Conservation (phyloP, 2,797 vertebrate genomes). For the Rhinichthys osculus region DNA sequence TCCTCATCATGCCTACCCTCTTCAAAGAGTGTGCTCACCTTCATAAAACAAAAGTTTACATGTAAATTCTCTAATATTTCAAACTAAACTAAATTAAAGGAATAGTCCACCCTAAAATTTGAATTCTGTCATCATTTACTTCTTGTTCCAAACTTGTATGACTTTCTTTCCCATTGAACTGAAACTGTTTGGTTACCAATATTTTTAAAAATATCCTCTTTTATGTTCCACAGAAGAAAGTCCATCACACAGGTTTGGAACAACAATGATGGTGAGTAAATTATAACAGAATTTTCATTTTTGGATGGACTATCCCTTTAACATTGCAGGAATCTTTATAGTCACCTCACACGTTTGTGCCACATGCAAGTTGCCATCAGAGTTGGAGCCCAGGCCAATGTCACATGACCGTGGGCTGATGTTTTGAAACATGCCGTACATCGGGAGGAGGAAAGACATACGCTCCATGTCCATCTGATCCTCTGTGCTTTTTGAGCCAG, state of each 20-base stretch:
- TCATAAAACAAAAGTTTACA: slow-evolving; percentile 13
- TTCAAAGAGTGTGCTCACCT: slow-evolving; percentile 79
- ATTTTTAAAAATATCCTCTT: not conserved
- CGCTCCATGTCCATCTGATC: slow-evolving; percentile 72
- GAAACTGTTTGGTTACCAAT: not conserved
- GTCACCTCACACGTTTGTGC: slow-evolving; percentile 74
- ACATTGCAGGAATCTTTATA: not conserved
- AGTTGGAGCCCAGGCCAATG: slow-evolving; percentile 59
- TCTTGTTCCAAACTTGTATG: not conserved
- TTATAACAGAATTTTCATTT: not conserved
- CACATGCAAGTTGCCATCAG: slow-evolving; percentile 60
- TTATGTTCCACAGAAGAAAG: not conserved
- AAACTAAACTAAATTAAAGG: too few relatives aligned
- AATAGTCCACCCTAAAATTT: not conserved
- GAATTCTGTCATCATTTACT: not conserved
- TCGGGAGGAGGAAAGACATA: slow-evolving; percentile 68
- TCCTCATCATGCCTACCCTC: slow-evolving; percentile 59
- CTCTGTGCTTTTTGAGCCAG: slow-evolving; percentile 70
- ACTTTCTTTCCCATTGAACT: not conserved
- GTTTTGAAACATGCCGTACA: slow-evolving; percentile 74
- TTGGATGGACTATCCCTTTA: slow-evolving; percentile 7
- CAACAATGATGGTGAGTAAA: not conserved
- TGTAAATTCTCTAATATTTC: not conserved
- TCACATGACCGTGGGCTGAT: slow-evolving; percentile 72
- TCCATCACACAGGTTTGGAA: not conserved